A percentile compares a stretch with the other conserved stretches of the same genome.
Conservation (phyloP, 1,140 invertebrate genomes). For the Meloidogyne hapla region DNA sequence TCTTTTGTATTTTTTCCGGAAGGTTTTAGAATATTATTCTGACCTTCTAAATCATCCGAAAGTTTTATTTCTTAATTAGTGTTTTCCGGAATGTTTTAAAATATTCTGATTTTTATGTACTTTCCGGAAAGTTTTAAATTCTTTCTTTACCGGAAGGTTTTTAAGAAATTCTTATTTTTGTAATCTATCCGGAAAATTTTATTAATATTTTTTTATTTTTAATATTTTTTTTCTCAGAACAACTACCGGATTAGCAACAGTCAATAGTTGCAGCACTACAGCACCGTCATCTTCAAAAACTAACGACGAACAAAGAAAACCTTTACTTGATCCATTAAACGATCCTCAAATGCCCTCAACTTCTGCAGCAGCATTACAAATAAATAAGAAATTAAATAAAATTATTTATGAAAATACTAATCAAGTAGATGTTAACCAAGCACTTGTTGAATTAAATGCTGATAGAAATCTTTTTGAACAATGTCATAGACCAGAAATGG, state of each 20-base stretch:
- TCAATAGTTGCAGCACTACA: not conserved
- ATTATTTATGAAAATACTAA: conserved; percentile 10
- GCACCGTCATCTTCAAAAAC: not conserved
- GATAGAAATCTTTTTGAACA: conserved; percentile 58
- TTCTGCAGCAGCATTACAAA: conserved; percentile 12
- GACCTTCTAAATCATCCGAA: too few species aligned
- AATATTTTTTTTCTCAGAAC: not conserved
- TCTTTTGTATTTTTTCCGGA: too few species aligned
- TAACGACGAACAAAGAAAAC: not conserved
- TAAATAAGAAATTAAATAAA: not conserved
- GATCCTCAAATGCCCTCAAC: conserved; percentile 21
- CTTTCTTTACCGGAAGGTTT: too few species aligned
- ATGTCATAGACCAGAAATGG: conserved; percentile 16
- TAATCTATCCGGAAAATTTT: not conserved
- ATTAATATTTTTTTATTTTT: not conserved
- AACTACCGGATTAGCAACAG: not conserved
- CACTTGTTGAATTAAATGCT: conserved; percentile 56
- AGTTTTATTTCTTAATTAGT: too few species aligned
- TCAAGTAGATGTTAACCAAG: conserved; percentile 51
- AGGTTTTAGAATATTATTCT: too few species aligned
- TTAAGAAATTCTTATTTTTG: too few species aligned
- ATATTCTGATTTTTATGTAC: too few species aligned
- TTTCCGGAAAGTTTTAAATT: too few species aligned
- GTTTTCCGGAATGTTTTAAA: too few species aligned
- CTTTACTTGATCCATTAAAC: not conserved